These are phyloP conservation scores for Pilophorus perplexus DNA, from an alignment of 2,888 invertebrate species.

Conservation along the genomic window DNA sequence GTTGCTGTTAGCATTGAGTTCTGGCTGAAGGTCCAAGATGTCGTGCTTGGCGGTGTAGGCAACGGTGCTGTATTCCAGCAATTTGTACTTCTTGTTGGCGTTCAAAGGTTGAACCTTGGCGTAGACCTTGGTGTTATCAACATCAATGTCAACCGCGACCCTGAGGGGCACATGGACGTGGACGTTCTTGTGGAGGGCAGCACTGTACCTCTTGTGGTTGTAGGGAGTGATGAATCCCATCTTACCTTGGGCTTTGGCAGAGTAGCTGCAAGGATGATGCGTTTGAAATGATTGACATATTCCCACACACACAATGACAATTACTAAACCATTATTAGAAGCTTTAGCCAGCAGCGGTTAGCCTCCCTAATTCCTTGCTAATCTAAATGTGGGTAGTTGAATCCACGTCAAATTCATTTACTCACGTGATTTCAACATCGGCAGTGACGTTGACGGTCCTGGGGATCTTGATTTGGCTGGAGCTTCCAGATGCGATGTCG, in stretches of 20 bases:
- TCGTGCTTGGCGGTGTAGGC: slow-evolving; percentile 64
- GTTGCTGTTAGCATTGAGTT: slow-evolving; percentile 34
- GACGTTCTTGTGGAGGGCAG: slow-evolving; percentile 62
- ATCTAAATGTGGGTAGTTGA: not conserved
- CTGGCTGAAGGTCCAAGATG: slow-evolving; percentile 57
- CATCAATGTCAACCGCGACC: slow-evolving; percentile 54
- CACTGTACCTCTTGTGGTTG: slow-evolving; percentile 58
- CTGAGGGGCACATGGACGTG: slow-evolving; percentile 64
- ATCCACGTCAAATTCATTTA: not conserved
- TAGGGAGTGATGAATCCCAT: slow-evolving; percentile 66
- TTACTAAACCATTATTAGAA: not conserved
- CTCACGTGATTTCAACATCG: slow-evolving; percentile 39
- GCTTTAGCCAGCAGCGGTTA: too few relatives aligned
- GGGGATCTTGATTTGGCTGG: slow-evolving; percentile 50
- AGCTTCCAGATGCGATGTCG: slow-evolving; percentile 41
- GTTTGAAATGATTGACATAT: too few relatives aligned
- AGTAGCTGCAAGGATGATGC: slow-evolving; percentile 52
- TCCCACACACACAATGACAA: not conserved
- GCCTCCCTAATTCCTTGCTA: not conserved
- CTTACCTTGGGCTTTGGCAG: slow-evolving; percentile 60
- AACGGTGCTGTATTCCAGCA: slow-evolving; percentile 62
- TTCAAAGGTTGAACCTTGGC: slow-evolving; percentile 57
- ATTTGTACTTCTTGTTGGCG: slow-evolving; percentile 56
- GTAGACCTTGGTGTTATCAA: slow-evolving; percentile 56
- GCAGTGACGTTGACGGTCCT: slow-evolving; percentile 53